Conservation (phyloP, 2,888 invertebrate genomes). For the Drosophila robusta region DNA sequence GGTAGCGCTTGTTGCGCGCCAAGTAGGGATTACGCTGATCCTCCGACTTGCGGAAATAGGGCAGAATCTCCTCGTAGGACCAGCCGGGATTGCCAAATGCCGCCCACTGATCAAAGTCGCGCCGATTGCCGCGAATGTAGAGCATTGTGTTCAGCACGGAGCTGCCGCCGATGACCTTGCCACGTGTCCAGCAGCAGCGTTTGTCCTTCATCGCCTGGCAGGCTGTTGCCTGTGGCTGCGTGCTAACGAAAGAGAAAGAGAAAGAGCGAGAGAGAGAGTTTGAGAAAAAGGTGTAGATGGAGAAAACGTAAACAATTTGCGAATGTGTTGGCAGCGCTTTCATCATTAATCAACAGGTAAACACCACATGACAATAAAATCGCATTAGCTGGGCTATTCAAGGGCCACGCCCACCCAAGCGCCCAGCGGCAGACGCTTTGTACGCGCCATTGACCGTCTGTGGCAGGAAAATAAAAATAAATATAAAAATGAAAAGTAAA, state of each 20-base stretch:
- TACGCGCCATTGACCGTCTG: constrained; percentile 41
- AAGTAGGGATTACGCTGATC: constrained; percentile 95
- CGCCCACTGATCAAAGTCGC: constrained; percentile 96
- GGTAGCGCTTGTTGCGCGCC: constrained; percentile 90
- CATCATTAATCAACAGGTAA: constrained; percentile 62
- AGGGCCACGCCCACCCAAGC: constrained; percentile 42
- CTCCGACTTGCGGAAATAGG: constrained; percentile 94
- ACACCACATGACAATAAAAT: constrained; percentile 69
- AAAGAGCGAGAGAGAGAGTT: background rate
- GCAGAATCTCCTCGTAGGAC: constrained; percentile 92
- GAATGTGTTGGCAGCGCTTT: constrained; percentile 55
- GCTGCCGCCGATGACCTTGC: constrained; percentile 94
- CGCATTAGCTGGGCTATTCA: constrained; percentile 47
- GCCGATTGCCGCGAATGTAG: constrained; percentile 94
- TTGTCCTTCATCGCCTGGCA: constrained; percentile 94
- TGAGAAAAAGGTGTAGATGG: background rate
- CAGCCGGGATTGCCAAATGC: constrained; percentile 94
- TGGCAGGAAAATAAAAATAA: constrained; percentile 10
- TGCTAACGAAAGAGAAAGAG: constrained; percentile 85
- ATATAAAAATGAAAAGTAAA: constrained; percentile 7
- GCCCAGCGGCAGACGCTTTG: constrained; percentile 20
- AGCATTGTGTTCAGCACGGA: constrained; percentile 96
- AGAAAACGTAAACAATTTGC: constrained; percentile 59
- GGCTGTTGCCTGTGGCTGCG: constrained; percentile 93
- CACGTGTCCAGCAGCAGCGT: constrained; percentile 95